Conservation (phyloP, 2,888 invertebrate genomes). For the Brassicogethes aeneus region DNA sequence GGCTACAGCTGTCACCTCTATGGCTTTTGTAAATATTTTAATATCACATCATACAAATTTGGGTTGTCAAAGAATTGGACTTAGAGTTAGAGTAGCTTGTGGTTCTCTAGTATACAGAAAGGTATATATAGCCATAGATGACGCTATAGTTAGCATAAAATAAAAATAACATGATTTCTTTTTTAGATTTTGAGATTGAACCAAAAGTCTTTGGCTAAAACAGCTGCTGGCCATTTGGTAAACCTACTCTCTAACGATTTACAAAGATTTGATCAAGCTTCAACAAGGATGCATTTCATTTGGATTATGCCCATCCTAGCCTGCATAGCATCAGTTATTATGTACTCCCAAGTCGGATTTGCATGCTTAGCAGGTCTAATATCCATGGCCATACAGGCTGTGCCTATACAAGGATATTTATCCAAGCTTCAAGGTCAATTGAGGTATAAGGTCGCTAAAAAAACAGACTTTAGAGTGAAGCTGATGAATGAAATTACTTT, state of each 20-base stretch:
- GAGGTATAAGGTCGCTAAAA: conserved; percentile 41
- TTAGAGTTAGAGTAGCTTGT: conserved; percentile 67
- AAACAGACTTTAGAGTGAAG: conserved; percentile 58
- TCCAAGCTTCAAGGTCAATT: conserved; percentile 41
- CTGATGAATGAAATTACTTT: conserved; percentile 67
- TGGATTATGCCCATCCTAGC: conserved; percentile 75
- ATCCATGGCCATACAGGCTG: conserved; percentile 46
- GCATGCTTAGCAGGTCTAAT: conserved; percentile 54
- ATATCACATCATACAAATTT: conserved; percentile 56
- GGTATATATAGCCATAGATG: no score
- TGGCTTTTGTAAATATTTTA: conserved; percentile 50
- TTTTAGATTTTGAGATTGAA: conserved; percentile 52
- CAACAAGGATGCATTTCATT: conserved; percentile 62
- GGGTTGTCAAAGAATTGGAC: conserved; percentile 57
- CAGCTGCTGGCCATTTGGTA: conserved; percentile 74
- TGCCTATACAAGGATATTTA: conserved; percentile 46
- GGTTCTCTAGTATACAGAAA: conserved; percentile 79
- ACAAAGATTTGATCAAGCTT: conserved; percentile 66
- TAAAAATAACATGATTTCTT: no score
- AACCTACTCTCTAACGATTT: conserved; percentile 83
- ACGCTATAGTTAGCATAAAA: no score
- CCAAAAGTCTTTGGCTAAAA: conserved; percentile 64
- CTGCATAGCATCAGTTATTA: conserved; percentile 51
- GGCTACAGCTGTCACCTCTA: conserved; percentile 51
- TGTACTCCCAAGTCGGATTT: conserved; percentile 46